Evolutionary conservation across 2,797 vertebrate species (phyloP), one percentile per base, ranked within the genome.

Genomic region (Cynodonichthys magdalenae): DNA sequence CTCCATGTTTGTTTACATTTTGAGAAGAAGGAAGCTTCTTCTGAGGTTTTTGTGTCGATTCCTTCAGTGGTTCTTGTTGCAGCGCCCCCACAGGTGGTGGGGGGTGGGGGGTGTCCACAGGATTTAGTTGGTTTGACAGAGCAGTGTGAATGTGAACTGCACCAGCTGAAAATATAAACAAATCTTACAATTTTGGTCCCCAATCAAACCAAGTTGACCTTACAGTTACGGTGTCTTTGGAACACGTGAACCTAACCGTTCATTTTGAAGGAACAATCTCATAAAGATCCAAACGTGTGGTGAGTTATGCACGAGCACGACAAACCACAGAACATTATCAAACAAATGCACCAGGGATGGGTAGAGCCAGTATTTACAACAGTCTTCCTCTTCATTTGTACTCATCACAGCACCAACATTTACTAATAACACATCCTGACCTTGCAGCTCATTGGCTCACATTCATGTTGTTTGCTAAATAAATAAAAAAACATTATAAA

Each of bases 401-500:
- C 44, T 63, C 48, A 55, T 55, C 46, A 36, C 58, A 62, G 45
- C 34, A 46, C 11, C 36, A n/a, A 56, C 53, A 47, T 27, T 28
- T 48, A 48, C 46, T 45, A 29, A 52, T 59, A 18, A 36, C 7
- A 28, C 24, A 18, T 20, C 29, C 6, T 70, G 66, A 75, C 75
- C 61, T 31, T 39, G 24, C 80, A 69, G 71, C 58, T 71, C 17
- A 70, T 52, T 77, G 70, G 73, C n/a, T 34, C 15, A 20, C 6
- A 56, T 57, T 46, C 55, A 52, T 28, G 12, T 53, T 52, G 41
- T 46, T 72, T 15, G n/a, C 39, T 14, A 24, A 67, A 28, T 59
- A 18, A 28, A 63, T n/a, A 44, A 68, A 71, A 80, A 55, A 60
- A 29, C 70, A 44, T 36, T 41, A 20, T 47, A 52, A 47, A 31